Evolutionary conservation across 2,797 vertebrate genomes (phyloP).

Genomic region (Potorous gilbertii): DNA sequence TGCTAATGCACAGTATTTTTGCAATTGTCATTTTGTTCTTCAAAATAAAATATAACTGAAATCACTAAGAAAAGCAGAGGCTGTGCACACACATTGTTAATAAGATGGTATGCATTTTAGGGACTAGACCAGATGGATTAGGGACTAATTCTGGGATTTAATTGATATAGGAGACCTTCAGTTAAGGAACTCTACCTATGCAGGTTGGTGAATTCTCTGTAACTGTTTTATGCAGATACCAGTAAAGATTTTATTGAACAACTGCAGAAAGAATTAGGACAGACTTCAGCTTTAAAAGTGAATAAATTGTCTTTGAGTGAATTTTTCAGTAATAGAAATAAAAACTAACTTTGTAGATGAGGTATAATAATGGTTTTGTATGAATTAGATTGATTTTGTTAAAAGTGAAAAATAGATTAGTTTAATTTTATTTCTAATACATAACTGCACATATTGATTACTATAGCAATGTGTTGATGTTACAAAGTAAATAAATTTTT

Average conservation of each 20-base stretch:
- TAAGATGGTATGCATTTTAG: neutral
- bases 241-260: conserved; percentile 27
- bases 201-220: neutral
- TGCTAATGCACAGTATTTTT: conserved; percentile 7
- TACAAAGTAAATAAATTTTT: neutral
- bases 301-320: conserved; percentile 8
- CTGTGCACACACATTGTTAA: neutral
- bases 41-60: conserved; percentile 28
- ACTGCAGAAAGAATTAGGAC: conserved; percentile 14
- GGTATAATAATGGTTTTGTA: neutral
- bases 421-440: neutral
- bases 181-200: neutral
- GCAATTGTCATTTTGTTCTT: conserved; percentile 1
- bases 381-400: neutral
- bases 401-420: conserved; percentile 8
- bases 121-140: neutral
- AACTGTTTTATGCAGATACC: conserved; percentile 6
- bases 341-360: neutral
- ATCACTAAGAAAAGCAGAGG: neutral
- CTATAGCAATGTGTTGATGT: neutral
- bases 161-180: neutral
- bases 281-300: conserved; percentile 40
- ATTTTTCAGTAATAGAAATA: conserved; percentile 25
- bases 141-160: neutral
- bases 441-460: neutral